phyloP scores from a whole-genome alignment of 2,113 vertebrate species.

The Talpa occidentalis region DNA sequence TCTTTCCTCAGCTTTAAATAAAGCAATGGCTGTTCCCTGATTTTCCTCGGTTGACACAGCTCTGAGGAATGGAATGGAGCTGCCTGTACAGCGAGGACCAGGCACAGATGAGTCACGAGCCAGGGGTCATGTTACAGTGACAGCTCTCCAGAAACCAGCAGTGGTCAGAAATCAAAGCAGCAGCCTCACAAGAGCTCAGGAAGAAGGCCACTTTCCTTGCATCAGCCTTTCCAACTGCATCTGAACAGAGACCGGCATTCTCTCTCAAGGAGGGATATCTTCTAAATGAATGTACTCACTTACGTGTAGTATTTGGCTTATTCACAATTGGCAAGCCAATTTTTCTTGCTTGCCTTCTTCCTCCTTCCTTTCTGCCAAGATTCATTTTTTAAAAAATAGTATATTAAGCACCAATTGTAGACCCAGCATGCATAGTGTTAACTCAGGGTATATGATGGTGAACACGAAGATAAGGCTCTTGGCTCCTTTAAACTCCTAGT shows the following conservation, averaged over 20 bases:
- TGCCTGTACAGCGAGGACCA: neutral
- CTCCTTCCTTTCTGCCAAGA: neutral
- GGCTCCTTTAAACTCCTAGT: neutral
- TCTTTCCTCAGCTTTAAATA: constrained; percentile 57
- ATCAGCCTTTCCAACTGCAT: neutral
- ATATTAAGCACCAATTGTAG: neutral
- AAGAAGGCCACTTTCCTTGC: neutral
- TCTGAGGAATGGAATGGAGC: constrained; percentile 33
- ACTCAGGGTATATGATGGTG: neutral
- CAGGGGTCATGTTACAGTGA: neutral
- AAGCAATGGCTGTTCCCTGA: constrained; percentile 67
- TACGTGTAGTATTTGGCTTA: neutral
- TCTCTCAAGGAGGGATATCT: neutral
- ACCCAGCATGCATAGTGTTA: neutral
- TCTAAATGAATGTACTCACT: neutral
- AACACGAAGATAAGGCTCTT: neutral
- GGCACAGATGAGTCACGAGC: constrained; percentile 64
- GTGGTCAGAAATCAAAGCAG: constrained; percentile 25
- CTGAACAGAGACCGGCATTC: neutral
- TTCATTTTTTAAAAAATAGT: neutral
- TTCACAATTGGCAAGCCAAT: neutral
- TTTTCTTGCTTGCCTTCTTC: neutral
- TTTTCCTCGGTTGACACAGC: constrained; percentile 20
- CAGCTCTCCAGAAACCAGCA: constrained; percentile 44
- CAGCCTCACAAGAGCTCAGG: neutral